phyloP scores from a whole-genome alignment of 2,888 invertebrate species.

The Neoitamus cyanurus region DNA sequence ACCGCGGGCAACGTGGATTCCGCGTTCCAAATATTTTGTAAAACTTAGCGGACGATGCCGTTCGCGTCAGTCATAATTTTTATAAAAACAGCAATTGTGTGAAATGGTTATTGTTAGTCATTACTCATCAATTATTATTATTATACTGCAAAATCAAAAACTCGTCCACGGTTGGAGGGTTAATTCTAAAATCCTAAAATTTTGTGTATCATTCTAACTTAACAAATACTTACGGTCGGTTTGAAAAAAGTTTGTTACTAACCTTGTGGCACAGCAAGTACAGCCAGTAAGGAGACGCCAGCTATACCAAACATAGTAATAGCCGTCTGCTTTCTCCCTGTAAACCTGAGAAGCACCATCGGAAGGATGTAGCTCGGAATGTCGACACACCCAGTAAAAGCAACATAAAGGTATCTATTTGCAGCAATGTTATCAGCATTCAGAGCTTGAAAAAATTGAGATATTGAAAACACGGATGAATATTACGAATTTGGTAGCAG shows the following conservation, averaged over 20 bases:
- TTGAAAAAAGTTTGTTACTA: conserved; percentile 38
- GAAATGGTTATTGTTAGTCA: too few relatives aligned
- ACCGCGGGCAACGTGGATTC: too few relatives aligned
- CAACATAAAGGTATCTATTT: conserved; percentile 68
- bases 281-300: conserved; percentile 67
- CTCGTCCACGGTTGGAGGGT: too few relatives aligned
- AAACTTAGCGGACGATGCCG: too few relatives aligned
- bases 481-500: neutral
- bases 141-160: too few relatives aligned
- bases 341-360: conserved; percentile 66
- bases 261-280: conserved; percentile 66
- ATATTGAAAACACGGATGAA: neutral
- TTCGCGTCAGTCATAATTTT: too few relatives aligned
- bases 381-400: conserved; percentile 69
- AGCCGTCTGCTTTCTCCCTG: conserved; percentile 67
- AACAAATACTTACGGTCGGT: too few relatives aligned
- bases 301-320: conserved; percentile 67
- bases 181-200: too few relatives aligned
- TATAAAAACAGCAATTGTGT: too few relatives aligned
- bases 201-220: too few relatives aligned
- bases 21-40: too few relatives aligned
- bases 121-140: too few relatives aligned
- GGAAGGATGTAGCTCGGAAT: conserved; percentile 70
- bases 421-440: conserved; percentile 69
- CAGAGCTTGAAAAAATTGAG: conserved; percentile 62